Evolutionary conservation across 92 coral and sea anemone genomes (phyloP).

Genomic region (Epizoanthus scotinus): DNA sequence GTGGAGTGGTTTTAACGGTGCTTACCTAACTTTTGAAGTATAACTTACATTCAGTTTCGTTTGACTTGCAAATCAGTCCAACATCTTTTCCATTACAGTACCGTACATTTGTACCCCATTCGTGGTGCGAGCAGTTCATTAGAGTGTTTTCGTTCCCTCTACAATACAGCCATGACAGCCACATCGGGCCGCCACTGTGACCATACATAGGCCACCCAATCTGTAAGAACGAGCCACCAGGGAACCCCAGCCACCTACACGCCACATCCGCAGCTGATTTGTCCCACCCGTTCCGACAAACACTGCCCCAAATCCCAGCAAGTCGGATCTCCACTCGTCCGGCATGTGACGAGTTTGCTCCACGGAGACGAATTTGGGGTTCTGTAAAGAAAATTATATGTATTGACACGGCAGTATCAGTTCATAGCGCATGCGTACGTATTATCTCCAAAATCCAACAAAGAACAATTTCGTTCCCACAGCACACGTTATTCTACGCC

Average conservation of each 20-base stretch:
- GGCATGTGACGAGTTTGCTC: constrained; percentile 4
- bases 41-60: constrained; percentile 21
- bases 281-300: not conserved
- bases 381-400: not conserved
- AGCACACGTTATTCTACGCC: too few relatives aligned
- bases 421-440: too few relatives aligned
- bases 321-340: constrained; percentile 15
- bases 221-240: constrained; percentile 4
- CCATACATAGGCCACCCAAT: constrained; percentile 28
- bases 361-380: constrained; percentile 21
- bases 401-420: too few relatives aligned
- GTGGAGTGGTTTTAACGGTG: too few relatives aligned
- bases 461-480: too few relatives aligned
- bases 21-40: too few relatives aligned
- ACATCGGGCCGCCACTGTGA: not conserved
- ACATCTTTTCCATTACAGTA: not conserved
- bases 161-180: not conserved
- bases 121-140: not conserved
- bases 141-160: constrained; percentile 4
- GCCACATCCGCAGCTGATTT: constrained; percentile 17
- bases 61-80: constrained; percentile 21
- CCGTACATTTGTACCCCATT: not conserved
- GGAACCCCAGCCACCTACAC: constrained; percentile 24
- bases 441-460: too few relatives aligned
- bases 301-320: constrained; percentile 20